Evolutionary conservation across 2,797 vertebrate genomes (phyloP), one percentile per base, ranked within the genome.

Genomic region (Falco naumanni): DNA sequence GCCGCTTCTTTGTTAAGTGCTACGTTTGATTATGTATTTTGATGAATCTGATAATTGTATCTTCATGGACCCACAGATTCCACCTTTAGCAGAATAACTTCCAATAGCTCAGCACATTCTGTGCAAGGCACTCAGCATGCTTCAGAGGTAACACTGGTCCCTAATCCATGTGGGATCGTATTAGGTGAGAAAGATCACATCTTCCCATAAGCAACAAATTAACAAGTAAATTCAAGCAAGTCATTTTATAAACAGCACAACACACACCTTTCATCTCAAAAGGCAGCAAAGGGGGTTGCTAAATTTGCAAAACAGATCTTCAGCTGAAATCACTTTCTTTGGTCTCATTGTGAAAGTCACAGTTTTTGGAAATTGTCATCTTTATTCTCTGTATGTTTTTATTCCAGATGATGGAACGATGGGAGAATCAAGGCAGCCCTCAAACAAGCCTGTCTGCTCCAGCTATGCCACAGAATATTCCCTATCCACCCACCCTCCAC

Each of bases 321-420:
- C 41, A 76, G 11, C 21, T 76, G 39, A 82, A 93, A 41, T 75
- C 21, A 24, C 5, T 34, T 33, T 26, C 29, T 86, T 93, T 79
- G 60, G 34, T 76, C 13, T 80, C 48, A 37, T 13, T 77, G 45
- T 34, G 16, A 31, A 82, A 97, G 16, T 17, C 34, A 79, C 20
- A n/a, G 22, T 54, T 84, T 83, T 77, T 81, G 9, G 22, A 85
- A 56, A 84, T 43, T 41, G 75, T 91, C 63, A 65, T 82, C 51
- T 90, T 83, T 92, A 34, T 93, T 95, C 41, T 94, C 34, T 93
- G 7, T 90, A 12, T 95, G 43, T 66, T 92, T 97, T 94, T 82
- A 54, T 99, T 98, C n/a, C 98, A 99, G 99, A 98, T 99, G 95
- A 98, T 99, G 98, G 99, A 99, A 97, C 98, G 98, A 97, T 99